Evolutionary conservation across 1,140 invertebrate species (phyloP).

Genomic region (Melitaea cinxia): DNA sequence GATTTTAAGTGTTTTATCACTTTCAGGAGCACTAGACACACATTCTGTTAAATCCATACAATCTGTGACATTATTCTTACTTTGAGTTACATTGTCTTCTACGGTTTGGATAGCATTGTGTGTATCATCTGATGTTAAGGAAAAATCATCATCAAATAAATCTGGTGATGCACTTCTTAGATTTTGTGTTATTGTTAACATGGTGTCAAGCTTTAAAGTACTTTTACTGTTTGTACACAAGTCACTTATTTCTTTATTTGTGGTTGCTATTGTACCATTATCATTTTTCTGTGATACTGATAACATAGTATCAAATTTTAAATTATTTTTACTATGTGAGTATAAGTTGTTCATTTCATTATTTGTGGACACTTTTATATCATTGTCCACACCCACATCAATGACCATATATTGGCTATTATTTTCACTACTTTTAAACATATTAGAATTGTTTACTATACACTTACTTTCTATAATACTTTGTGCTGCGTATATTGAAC

Average conservation of each 20-base stretch:
- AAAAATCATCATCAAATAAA: constrained; percentile 79
- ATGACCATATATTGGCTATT: not conserved
- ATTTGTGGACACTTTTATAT: not conserved
- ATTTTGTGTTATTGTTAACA: not conserved
- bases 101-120: constrained; percentile 7
- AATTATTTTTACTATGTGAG: too few species aligned
- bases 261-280: too few species aligned
- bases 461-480: constrained; percentile 46
- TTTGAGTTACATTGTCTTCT: constrained; percentile 25
- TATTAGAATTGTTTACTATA: not conserved
- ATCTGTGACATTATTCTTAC: constrained; percentile 37
- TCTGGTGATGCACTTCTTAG: constrained; percentile 77
- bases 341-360: not conserved
- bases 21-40: constrained; percentile 35
- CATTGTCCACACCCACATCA: not conserved
- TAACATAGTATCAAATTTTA: not conserved
- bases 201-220: not conserved
- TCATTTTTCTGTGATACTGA: not conserved
- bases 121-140: constrained; percentile 40
- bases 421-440: constrained; percentile 3
- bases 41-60: constrained; percentile 68
- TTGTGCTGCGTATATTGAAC: constrained; percentile 46
- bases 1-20: not conserved
- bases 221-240: not conserved
- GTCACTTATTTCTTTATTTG: too few species aligned